Evolutionary conservation across 2,888 invertebrate genomes (phyloP).

Genomic region (Parnassius glacialis): DNA sequence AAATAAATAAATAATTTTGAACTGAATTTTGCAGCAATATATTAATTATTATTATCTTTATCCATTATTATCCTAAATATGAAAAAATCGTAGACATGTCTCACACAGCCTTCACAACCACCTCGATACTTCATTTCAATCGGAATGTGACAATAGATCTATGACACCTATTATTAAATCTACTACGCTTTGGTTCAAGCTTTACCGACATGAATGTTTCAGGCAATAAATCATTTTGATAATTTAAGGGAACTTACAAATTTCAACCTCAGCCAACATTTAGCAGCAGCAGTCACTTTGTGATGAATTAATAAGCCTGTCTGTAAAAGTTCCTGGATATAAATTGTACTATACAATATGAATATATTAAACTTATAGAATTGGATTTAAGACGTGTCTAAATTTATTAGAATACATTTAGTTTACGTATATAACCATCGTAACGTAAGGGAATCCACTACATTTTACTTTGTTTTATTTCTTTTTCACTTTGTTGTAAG

Average conservation of each 20-base stretch:
- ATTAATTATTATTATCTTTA: no score
- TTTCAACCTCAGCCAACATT: conserved; percentile 13
- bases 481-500: no score
- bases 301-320: conserved; percentile 14
- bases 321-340: conserved; percentile 8
- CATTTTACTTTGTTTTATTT: no score
- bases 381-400: not conserved
- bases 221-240: conserved; percentile 18
- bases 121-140: conserved; percentile 15
- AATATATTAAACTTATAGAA: not conserved
- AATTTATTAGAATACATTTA: not conserved
- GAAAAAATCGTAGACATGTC: not conserved
- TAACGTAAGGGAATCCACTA: no score
- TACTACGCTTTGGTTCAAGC: conserved; percentile 8
- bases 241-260: conserved; percentile 12
- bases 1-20: no score
- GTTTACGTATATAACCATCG: no score
- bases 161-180: conserved; percentile 19
- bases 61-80: not conserved
- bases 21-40: no score
- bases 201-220: conserved; percentile 15
- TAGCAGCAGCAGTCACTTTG: not conserved
- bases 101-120: not conserved
- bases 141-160: conserved; percentile 17
- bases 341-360: conserved; percentile 3